A percentile compares a stretch with the other conserved stretches of the same genome.
phyloP scores from a whole-genome alignment of 1,140 invertebrate species.

The Heliconius hewitsoni region DNA sequence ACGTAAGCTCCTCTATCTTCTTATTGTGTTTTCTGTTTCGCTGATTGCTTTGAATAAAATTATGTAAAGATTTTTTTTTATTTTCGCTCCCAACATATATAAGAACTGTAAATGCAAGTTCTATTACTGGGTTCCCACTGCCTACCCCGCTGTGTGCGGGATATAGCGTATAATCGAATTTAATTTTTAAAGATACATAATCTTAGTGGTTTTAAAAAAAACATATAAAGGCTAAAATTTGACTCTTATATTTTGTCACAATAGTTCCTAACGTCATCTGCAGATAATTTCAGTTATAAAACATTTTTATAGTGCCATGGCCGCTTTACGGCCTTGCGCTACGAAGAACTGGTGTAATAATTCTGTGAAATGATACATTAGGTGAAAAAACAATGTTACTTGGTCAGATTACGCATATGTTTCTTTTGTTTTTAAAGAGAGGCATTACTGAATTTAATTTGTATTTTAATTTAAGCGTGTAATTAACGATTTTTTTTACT shows the following conservation, averaged over 20 bases:
- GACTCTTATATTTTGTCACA: background rate
- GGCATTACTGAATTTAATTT: background rate
- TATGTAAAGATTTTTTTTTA: too few relatives aligned
- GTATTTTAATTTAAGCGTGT: too few relatives aligned
- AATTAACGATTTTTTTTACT: too few relatives aligned
- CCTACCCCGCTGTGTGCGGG: too few relatives aligned
- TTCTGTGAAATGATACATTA: constrained; percentile 13
- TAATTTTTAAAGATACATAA: too few relatives aligned
- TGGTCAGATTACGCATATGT: background rate
- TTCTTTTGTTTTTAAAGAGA: background rate
- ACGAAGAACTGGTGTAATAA: constrained; percentile 10
- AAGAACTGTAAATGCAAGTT: too few relatives aligned
- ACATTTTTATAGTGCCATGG: constrained; percentile 3
- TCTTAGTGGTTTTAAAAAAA: too few relatives aligned
- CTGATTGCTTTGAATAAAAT: too few relatives aligned
- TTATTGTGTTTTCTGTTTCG: background rate
- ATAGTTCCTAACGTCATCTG: background rate
- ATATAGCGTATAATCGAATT: too few relatives aligned
- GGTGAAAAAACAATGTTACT: constrained; percentile 1
- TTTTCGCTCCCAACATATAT: too few relatives aligned
- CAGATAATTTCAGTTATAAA: constrained; percentile 16
- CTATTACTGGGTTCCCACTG: too few relatives aligned
- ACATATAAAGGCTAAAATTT: too few relatives aligned
- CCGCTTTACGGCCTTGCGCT: constrained; percentile 9
- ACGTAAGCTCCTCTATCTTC: background rate